Evolutionary conservation across 2,797 vertebrate genomes (phyloP).

Genomic region (Sardinella longiceps): DNA sequence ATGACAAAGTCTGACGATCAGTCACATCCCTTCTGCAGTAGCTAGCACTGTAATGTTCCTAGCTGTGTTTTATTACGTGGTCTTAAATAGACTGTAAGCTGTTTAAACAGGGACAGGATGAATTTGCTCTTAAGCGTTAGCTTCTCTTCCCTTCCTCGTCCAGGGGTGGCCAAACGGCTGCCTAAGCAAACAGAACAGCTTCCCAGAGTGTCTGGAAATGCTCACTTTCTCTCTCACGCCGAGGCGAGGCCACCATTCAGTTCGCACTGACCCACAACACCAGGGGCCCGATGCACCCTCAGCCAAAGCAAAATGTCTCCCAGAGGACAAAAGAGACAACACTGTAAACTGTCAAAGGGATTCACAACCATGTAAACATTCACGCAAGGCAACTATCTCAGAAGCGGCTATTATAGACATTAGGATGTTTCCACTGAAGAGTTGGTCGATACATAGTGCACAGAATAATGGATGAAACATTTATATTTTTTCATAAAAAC

Average conservation of each 20-base stretch:
- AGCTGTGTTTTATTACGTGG: not conserved
- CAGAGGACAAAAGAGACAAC: not conserved
- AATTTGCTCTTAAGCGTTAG: constrained; percentile 30
- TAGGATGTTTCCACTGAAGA: not conserved
- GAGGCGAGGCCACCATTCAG: not conserved
- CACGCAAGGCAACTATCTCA: too few relatives aligned
- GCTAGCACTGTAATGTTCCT: not conserved
- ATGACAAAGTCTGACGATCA: not conserved
- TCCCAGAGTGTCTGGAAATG: not conserved
- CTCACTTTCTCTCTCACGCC: not conserved
- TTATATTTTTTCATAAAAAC: not conserved
- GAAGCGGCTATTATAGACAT: not conserved
- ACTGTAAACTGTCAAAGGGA: too few relatives aligned
- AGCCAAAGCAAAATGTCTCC: not conserved
- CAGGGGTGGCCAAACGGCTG: not conserved
- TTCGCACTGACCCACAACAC: not conserved
- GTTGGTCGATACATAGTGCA: not conserved
- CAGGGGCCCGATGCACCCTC: not conserved
- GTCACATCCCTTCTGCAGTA: not conserved
- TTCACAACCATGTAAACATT: too few relatives aligned
- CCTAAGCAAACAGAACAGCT: not conserved
- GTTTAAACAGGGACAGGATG: constrained; percentile 46
- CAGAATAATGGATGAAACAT: not conserved
- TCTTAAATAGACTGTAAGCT: constrained; percentile 25
- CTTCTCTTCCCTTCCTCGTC: not conserved